Base-by-base conservation (phyloP, 2,113 vertebrate species). In the Anarrhichthys ocellatus region DNA sequence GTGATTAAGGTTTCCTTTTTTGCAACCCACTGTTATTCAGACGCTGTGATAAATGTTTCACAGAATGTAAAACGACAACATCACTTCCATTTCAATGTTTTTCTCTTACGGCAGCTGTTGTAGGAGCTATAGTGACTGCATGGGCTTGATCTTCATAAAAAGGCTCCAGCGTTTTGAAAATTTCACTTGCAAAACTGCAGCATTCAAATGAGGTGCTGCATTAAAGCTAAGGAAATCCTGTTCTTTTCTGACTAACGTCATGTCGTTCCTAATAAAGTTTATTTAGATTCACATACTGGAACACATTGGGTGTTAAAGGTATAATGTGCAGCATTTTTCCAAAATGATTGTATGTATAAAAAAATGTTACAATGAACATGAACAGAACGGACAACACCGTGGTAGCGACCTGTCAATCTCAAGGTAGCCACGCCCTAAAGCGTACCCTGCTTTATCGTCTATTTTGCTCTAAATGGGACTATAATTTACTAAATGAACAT, bases 111-210 rank as follows among this genome's bases (percentile, higher is more conserved):
- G 48, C 54, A 67, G 78, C 67, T 48, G 72, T n/a, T 73, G 46
- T 1, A 11, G 6, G 61, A 74, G 29, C 27, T 56, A 15, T 34
- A 65, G 81, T 36, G 24, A 64, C 69, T 77, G 67, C 81, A 80
- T 17, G 15, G 7, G 29, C 27, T 36, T 3, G 4, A 27, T 42
- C 40, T 78, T 77, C 76, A 80, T 42, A 61, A 63, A 69, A 63
- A 71, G 17, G 24, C 48, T 36, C 32, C 29, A n/a, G 54, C 78
- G 24, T 48, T 80, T 64, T 61, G 36, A 75, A 11, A 32, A 78
- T 88, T 85, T 90, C 61, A 84, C 87, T 86, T 88, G 85, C 84
- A 90, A 87, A 69, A 7, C 17, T 75, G 87, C 79, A 88, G 40
- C 62, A 89, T 90, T 86, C 85, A 89, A 92, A 92, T 91, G 38